Base-by-base conservation (phyloP, 1,140 invertebrate species). In the Bombus difficillimus region DNA sequence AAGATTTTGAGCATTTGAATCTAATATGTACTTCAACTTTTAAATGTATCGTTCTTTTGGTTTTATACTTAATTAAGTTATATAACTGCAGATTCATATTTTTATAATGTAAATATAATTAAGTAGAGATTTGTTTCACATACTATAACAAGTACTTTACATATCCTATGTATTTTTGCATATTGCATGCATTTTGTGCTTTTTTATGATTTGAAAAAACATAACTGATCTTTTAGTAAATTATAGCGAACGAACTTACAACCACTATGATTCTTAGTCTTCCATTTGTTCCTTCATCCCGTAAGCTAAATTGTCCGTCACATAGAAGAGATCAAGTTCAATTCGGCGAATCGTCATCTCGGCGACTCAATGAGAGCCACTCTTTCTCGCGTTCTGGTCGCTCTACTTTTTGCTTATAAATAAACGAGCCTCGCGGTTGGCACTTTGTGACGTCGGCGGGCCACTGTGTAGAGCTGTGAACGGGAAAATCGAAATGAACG, bases 331-430 rank as follows among this genome's bases (percentile, higher is more conserved):
- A 59, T 39, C 74, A 57, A 53, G 76, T 75, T 83, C 76, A 68
- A 85, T 86, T 88, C 84, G 87, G 71, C 84, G 75, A 84, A 80
- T 89, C 77, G 69, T 89, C 84, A 83, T 88, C 69, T 76, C 73
- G 41, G 73, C n/a, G 64, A 18, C 73, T 79, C 81, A 76, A 90
- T 81, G 82, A 68, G 57, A 76, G 69, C 68, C 59, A 66, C 71
- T 81, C 53, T 78, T 39, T 78, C 75, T 41, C 64, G n/a, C 80
- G 89, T 34, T 71, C 68, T 39, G 75, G n/a, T 71, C 83, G 91
- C 41, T 92, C 91, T 68, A 92, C 88, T 91, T 92, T 91, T 91
- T 92, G 81, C 85, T 91, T 92, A 92, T 91, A 92, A 92, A 92
- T 92, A 92, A 92, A 91, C 87, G 83, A 89, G 88, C 75, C 78